These are phyloP conservation scores for Petromus typicus DNA, from an alignment of 2,113 vertebrate species.

Conservation along the genomic window DNA sequence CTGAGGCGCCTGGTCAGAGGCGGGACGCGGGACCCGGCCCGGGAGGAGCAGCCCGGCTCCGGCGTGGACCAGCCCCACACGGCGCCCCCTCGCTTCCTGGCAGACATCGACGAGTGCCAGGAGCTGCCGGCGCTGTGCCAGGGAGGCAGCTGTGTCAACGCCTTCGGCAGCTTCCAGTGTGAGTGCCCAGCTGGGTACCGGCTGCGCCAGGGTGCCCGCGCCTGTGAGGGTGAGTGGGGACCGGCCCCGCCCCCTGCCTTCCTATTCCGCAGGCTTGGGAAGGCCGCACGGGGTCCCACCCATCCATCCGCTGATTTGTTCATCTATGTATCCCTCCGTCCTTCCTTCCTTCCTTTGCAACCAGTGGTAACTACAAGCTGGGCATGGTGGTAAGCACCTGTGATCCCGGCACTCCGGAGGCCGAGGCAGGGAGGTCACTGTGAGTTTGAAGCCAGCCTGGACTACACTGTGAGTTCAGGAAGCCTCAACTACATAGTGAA, in stretches of 20 bases:
- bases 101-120: slow-evolving; percentile 96
- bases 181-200: slow-evolving; percentile 94
- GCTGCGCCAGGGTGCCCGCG: slow-evolving; percentile 92
- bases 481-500: no score
- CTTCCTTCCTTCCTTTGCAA: background rate
- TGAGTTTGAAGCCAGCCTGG: no score
- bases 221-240: slow-evolving; percentile 92
- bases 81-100: background rate
- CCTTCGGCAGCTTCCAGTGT: slow-evolving; percentile 97
- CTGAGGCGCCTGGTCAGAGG: no score
- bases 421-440: no score
- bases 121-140: slow-evolving; percentile 95
- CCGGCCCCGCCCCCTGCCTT: background rate
- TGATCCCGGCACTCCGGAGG: no score
- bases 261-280: accelerated
- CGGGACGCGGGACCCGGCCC: no score
- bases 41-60: background rate
- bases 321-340: background rate
- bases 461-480: no score
- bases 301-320: background rate
- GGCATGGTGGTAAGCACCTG: no score
- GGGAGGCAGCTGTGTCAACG: slow-evolving; percentile 94
- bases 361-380: no score
- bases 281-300: background rate
- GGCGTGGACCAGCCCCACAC: background rate